phyloP scores from a whole-genome alignment of 2,797 vertebrate genomes.

The Cyclura pinguis region DNA sequence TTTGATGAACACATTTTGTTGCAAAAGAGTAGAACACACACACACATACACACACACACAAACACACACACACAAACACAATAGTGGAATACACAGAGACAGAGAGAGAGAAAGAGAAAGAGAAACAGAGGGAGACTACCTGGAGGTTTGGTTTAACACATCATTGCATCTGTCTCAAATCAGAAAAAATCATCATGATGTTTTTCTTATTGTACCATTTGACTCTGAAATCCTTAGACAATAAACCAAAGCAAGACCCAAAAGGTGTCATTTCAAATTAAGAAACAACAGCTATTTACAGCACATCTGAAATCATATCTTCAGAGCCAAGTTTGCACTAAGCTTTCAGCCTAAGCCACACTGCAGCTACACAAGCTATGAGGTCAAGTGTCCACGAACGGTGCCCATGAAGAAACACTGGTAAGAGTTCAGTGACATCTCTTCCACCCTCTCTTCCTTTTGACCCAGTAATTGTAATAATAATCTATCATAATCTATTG shows the following conservation, averaged over 20 bases:
- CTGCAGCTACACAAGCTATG: no score
- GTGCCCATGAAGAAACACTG: background rate
- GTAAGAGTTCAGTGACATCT: background rate
- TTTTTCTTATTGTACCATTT: constrained; percentile 10
- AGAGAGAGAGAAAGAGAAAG: background rate
- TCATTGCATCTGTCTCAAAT: constrained; percentile 8
- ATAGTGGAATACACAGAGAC: background rate
- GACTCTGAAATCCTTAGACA: constrained; percentile 18
- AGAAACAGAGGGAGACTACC: background rate
- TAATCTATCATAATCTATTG: background rate
- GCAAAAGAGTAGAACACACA: background rate
- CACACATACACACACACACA: background rate
- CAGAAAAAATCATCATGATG: background rate
- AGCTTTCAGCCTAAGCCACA: background rate
- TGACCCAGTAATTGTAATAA: background rate
- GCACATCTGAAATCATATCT: background rate
- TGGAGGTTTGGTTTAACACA: constrained; percentile 20
- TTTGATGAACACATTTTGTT: background rate
- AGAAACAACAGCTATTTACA: constrained; percentile 11
- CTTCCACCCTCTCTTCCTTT: background rate
- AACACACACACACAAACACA: background rate
- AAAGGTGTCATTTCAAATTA: constrained; percentile 22
- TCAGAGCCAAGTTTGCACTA: background rate
- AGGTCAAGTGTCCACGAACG: background rate
- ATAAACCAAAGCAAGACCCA: background rate